Percentiles rank a stretch among this genome's conserved stretches.
These are phyloP conservation scores for Podarcis cretensis DNA, from an alignment of 2,113 vertebrate genomes.

Conservation along the genomic window DNA sequence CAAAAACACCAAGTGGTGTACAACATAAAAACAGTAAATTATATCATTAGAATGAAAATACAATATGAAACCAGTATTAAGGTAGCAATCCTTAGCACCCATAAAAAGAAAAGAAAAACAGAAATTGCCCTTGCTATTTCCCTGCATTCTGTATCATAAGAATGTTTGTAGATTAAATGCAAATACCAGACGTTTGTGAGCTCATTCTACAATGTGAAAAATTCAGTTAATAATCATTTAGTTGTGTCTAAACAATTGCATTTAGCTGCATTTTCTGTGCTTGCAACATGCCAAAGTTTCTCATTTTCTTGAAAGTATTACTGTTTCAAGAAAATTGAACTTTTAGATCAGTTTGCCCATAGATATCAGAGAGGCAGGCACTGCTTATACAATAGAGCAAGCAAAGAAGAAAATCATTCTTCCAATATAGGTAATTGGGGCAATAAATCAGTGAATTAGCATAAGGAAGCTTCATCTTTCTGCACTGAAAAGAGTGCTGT, in stretches of 20 bases:
- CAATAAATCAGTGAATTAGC: not conserved
- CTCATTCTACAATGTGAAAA: not conserved
- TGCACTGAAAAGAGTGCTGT: not conserved
- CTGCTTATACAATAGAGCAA: not conserved
- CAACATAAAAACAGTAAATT: too few species aligned
- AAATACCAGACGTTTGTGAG: not conserved
- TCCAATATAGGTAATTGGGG: conserved; percentile 6
- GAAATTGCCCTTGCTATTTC: not conserved
- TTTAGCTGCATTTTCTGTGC: not conserved
- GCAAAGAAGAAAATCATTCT: not conserved
- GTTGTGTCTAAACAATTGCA: not conserved
- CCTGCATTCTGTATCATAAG: not conserved
- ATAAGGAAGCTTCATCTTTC: not conserved
- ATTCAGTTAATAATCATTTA: not conserved
- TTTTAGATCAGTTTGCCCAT: not conserved
- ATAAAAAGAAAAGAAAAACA: too few species aligned
- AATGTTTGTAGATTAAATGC: not conserved
- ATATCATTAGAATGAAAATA: too few species aligned
- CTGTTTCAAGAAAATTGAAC: not conserved
- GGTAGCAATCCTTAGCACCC: too few species aligned
- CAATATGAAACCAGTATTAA: too few species aligned
- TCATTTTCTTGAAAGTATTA: not conserved
- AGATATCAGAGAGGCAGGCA: not conserved
- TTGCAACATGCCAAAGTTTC: not conserved
- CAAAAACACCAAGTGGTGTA: too few species aligned